Percentiles rank a stretch among this genome's conserved stretches.
Evolutionary conservation across 2,888 invertebrate species (phyloP).

Genomic region (Sesamia inferens): DNA sequence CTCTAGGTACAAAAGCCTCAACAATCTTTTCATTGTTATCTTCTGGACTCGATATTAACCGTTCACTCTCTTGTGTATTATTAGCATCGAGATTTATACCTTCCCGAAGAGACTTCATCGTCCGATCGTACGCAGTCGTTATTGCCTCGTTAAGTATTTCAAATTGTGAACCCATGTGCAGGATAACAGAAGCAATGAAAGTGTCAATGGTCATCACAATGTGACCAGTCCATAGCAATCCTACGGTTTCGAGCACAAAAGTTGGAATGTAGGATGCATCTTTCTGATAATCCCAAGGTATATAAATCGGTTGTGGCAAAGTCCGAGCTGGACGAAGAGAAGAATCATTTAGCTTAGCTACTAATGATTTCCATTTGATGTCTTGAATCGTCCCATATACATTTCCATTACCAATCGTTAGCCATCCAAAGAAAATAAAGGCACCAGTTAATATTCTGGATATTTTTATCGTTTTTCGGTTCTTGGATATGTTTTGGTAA

Average conservation of each 20-base stretch:
- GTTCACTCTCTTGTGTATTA: constrained; percentile 45
- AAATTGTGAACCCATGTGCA: constrained; percentile 86
- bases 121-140: constrained; percentile 80
- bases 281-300: constrained; percentile 85
- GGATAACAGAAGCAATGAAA: constrained; percentile 83
- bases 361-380: constrained; percentile 78
- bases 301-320: constrained; percentile 85
- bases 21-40: constrained; percentile 74
- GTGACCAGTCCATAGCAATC: constrained; percentile 86
- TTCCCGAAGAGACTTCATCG: constrained; percentile 72
- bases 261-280: constrained; percentile 80
- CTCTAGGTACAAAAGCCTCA: constrained; percentile 68
- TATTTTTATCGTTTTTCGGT: constrained; percentile 74
- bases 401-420: constrained; percentile 83
- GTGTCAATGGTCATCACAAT: constrained; percentile 87
- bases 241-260: constrained; percentile 81
- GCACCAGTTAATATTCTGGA: constrained; percentile 79
- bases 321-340: constrained; percentile 73
- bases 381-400: constrained; percentile 83
- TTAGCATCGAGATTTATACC: constrained; percentile 56
- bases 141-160: constrained; percentile 81
- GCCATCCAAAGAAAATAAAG: constrained; percentile 85
- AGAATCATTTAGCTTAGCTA: constrained; percentile 75
- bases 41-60: constrained; percentile 50
- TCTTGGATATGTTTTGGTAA: constrained; percentile 81